phyloP scores from a whole-genome alignment of 2,888 invertebrate genomes.

The Drosophila paramelanica region DNA sequence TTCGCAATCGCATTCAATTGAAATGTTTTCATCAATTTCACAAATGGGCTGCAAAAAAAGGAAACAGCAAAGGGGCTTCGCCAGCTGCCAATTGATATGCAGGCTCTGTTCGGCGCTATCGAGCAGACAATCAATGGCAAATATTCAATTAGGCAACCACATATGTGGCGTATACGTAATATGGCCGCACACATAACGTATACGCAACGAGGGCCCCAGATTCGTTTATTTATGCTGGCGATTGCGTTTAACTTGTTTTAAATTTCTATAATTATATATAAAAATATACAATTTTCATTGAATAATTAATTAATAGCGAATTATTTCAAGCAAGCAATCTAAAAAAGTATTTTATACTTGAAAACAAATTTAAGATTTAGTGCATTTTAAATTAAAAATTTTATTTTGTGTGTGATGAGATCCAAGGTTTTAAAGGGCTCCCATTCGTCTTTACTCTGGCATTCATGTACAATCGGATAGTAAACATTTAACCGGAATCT shows the following conservation, averaged over 20 bases:
- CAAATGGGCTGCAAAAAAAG: conserved; percentile 21
- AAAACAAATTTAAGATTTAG: too few species aligned
- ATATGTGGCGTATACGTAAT: conserved; percentile 19
- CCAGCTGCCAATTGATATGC: conserved; percentile 14
- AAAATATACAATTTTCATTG: too few species aligned
- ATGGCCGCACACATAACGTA: conserved; percentile 1
- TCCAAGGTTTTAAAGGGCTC: too few species aligned
- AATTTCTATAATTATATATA: too few species aligned
- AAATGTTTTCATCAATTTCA: conserved; percentile 50
- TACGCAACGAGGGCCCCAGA: not conserved
- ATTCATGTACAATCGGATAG: too few species aligned
- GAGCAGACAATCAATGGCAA: conserved; percentile 23
- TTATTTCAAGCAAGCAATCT: too few species aligned
- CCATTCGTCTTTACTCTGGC: too few species aligned
- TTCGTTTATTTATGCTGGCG: not conserved
- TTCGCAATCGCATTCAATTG: conserved; percentile 54
- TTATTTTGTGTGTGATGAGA: too few species aligned
- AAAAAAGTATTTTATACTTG: too few species aligned
- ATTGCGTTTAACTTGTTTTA: not conserved
- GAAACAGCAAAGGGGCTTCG: not conserved
- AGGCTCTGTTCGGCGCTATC: conserved; percentile 12
- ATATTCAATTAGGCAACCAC: conserved; percentile 29
- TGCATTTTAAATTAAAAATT: too few species aligned
- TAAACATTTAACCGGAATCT: too few species aligned
- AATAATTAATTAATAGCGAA: too few species aligned